These are phyloP conservation scores for Muscidifurax raptorellus DNA, from an alignment of 1,140 invertebrate genomes.

Conservation along the genomic window DNA sequence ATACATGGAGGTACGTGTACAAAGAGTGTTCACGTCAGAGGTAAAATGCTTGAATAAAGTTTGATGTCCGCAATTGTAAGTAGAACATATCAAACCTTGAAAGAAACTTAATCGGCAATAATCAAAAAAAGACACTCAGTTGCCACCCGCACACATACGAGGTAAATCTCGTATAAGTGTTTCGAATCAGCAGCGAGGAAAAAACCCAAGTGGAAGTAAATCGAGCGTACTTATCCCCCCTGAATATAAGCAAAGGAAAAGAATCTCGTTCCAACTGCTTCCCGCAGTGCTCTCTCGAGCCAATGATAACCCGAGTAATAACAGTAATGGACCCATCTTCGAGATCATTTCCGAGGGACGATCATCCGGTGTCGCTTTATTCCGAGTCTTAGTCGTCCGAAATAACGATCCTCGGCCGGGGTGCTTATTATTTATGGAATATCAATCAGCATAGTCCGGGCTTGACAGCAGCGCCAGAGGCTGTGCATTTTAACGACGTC, in stretches of 20 bases:
- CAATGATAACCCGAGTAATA: neutral
- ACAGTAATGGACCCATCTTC: neutral
- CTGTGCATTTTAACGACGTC: neutral
- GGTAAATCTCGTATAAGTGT: neutral
- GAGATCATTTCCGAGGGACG: neutral
- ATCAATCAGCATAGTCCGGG: slow-evolving; percentile 13
- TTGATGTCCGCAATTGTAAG: no score
- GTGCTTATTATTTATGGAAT: slow-evolving; percentile 36
- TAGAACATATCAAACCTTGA: no score
- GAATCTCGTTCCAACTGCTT: neutral
- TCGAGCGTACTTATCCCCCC: neutral
- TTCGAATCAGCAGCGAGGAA: neutral
- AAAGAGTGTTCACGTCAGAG: no score
- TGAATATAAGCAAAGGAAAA: neutral
- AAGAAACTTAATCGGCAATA: no score
- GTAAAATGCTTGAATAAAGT: no score
- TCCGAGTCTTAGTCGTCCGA: neutral
- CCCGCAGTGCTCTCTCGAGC: neutral
- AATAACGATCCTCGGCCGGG: neutral
- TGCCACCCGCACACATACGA: no score
- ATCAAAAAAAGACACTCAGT: no score
- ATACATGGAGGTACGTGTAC: no score
- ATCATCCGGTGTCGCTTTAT: neutral
- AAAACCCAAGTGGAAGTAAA: neutral
- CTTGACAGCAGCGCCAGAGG: no score